Base-by-base conservation (phyloP, 2,113 vertebrate genomes). In the Donacobius atricapilla region DNA sequence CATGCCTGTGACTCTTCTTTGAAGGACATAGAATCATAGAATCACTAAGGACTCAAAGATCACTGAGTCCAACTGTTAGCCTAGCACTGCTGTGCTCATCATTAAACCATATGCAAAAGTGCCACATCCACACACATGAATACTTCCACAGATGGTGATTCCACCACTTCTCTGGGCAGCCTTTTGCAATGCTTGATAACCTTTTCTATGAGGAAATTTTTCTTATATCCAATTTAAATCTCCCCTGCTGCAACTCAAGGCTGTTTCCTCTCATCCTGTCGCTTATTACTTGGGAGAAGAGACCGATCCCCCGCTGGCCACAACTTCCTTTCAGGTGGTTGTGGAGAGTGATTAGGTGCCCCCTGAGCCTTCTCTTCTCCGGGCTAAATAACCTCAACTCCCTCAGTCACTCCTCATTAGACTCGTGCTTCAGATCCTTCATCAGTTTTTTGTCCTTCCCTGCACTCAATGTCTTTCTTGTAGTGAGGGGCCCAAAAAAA, bases 251-350 rank as follows among this genome's bases (percentile, higher is more conserved):
- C 44, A 57, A 7, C 18, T 37, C 23, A 40, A 58, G 12, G 33
- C 51, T 23, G 28, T 33, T 50, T 37, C 27, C 9, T 57, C 37
- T 73, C 22, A 65, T 50, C 27, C 35, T 57, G 18, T 65, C 27
- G 23, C 18, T 65, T 44, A 9, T 11, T 20, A 33, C 18, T 4
- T 50, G 18, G 10, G 18, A 72, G 40, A 72, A 56, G 35, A 48
- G 22, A 33, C 6, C 0, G 1, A 20, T 4, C 7, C 8, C 19
- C 28, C 39, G 7, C 19, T 21, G 10, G 33, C 23, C 24, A 17
- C 24, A 21, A 1, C 3, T 13, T 44, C 44, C 18, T 37, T 44
- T 44, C 44, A 39, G 28, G 15, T 21, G 14, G 11, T 10, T 58
- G 10, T 14, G 13, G 23, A 27, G 15, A 50, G 10, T 6, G 33